These are phyloP conservation scores for Sapayoa aenigma DNA, from an alignment of 2,113 vertebrate species.

Conservation along the genomic window DNA sequence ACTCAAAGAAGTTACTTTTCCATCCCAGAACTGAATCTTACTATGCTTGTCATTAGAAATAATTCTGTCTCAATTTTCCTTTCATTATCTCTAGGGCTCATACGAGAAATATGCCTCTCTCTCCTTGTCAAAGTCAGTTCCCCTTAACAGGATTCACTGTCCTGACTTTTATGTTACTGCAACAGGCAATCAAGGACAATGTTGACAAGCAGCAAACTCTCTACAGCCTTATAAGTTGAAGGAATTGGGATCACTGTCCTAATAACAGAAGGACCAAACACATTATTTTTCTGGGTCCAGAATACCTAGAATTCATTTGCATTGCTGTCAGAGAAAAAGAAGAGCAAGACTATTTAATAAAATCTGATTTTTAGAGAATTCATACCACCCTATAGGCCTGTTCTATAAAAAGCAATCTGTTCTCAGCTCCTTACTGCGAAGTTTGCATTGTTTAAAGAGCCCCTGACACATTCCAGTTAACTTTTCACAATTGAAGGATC, in stretches of 20 bases:
- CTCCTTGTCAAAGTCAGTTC: neutral
- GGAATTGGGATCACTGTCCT: neutral
- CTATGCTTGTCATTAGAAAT: conserved; percentile 37
- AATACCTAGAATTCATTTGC: conserved; percentile 11
- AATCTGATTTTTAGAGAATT: conserved; percentile 7
- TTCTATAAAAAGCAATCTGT: conserved; percentile 5
- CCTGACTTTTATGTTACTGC: neutral
- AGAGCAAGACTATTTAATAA: neutral
- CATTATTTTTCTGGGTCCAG: neutral
- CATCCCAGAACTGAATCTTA: neutral
- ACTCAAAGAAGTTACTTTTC: conserved; percentile 10
- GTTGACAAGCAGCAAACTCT: conserved; percentile 25
- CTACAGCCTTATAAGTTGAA: neutral
- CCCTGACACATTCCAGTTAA: neutral
- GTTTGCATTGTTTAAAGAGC: conserved; percentile 4
- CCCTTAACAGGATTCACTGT: neutral
- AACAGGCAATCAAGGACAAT: neutral
- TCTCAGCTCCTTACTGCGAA: neutral
- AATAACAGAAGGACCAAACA: neutral
- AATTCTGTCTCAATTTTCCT: neutral
- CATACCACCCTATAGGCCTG: neutral
- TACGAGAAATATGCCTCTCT: neutral
- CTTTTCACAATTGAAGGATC: neutral
- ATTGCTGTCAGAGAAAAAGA: neutral
- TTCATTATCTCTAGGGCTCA: conserved; percentile 32